phyloP scores from a whole-genome alignment of 2,113 vertebrate genomes.

The Ameiurus melas region DNA sequence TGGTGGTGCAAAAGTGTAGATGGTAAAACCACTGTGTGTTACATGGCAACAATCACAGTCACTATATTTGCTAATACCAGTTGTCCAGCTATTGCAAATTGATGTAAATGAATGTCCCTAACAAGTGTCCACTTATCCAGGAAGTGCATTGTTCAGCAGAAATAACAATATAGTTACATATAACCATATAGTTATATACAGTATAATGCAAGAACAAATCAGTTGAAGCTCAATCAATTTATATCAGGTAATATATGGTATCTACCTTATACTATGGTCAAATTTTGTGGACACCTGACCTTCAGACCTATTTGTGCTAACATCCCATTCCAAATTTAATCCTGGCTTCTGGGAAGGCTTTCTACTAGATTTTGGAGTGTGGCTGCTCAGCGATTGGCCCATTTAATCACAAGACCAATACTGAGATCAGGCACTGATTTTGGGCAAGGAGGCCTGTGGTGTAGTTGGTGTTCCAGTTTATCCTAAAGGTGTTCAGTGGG shows the following conservation, averaged over 20 bases:
- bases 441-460: background rate
- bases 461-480: background rate
- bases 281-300: background rate
- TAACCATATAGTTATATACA: background rate
- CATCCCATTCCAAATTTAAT: background rate
- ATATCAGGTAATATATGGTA: background rate
- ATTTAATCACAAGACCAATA: background rate
- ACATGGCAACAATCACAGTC: background rate
- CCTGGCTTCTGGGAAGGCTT: too few relatives aligned
- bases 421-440: background rate
- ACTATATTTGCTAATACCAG: background rate
- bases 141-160: background rate
- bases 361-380: background rate
- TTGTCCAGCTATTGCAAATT: background rate
- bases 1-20: constrained; percentile 69
- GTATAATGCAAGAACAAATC: background rate
- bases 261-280: background rate
- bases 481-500: background rate
- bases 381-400: background rate
- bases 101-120: too few relatives aligned
- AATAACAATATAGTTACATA: background rate
- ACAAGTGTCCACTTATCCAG: background rate
- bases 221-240: background rate
- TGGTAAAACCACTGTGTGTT: constrained; percentile 41
- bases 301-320: background rate